Percentiles rank a stretch among this genome's conserved stretches.
These are phyloP conservation scores for Trichomalopsis sarcophagae DNA, from an alignment of 1,140 invertebrate species.

Conservation along the genomic window DNA sequence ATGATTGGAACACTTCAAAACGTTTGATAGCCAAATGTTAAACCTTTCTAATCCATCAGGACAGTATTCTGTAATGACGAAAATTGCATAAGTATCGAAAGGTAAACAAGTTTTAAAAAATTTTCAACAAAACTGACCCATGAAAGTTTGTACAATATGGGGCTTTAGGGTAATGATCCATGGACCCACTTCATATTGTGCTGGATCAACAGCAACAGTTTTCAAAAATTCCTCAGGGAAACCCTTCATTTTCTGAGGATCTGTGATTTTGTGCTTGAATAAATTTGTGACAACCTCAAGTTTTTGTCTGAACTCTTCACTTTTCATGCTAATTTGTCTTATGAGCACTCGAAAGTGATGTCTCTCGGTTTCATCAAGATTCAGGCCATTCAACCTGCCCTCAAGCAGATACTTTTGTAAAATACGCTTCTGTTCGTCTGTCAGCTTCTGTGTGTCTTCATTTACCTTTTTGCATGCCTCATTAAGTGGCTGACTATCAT, in stretches of 20 bases:
- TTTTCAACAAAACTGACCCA: conserved; percentile 57
- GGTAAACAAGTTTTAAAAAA: not conserved
- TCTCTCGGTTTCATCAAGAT: conserved; percentile 70
- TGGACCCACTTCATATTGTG: conserved; percentile 80
- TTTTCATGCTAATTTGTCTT: conserved; percentile 71
- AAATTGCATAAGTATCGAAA: conserved; percentile 13
- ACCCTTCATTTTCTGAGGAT: conserved; percentile 80
- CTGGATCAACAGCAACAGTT: conserved; percentile 79
- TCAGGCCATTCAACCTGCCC: conserved; percentile 86
- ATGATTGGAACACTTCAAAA: conserved; percentile 81
- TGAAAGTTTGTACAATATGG: conserved; percentile 81
- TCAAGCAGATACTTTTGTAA: conserved; percentile 88
- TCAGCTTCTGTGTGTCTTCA: conserved; percentile 74
- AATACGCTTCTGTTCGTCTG: conserved; percentile 82
- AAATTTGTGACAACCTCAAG: conserved; percentile 77
- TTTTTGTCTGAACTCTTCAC: conserved; percentile 79
- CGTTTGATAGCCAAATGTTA: conserved; percentile 88
- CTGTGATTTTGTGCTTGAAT: conserved; percentile 81
- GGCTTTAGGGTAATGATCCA: conserved; percentile 87
- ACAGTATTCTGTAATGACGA: conserved; percentile 81
- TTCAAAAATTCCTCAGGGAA: conserved; percentile 85
- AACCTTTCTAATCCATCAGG: conserved; percentile 84
- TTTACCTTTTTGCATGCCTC: conserved; percentile 73
- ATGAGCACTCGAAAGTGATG: conserved; percentile 66
- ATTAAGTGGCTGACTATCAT: conserved; percentile 81